These are phyloP conservation scores for Scophthalmus maximus DNA, from an alignment of 2,113 vertebrate species.

Conservation along the genomic window DNA sequence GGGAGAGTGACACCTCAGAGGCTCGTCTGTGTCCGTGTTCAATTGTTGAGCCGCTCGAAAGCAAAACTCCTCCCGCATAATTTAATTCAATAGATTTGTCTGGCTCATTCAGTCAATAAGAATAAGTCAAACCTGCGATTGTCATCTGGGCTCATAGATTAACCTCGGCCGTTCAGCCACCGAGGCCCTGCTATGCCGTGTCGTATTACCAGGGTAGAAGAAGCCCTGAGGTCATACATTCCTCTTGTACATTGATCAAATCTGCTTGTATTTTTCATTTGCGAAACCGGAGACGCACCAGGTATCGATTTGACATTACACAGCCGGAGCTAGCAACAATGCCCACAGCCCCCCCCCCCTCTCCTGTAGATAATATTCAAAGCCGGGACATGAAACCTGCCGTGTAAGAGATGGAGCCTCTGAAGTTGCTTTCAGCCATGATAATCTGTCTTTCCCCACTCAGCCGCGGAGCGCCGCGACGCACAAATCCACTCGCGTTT, in stretches of 20 bases:
- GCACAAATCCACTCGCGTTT: constrained; percentile 22
- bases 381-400: constrained; percentile 50
- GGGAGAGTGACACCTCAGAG: constrained; percentile 1
- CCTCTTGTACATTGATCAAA: constrained; percentile 76
- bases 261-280: constrained; percentile 78
- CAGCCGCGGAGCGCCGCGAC: constrained; percentile 27
- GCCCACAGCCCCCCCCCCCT: constrained; percentile 33
- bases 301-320: constrained; percentile 76
- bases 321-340: constrained; percentile 51
- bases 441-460: constrained; percentile 63
- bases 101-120: constrained; percentile 36
- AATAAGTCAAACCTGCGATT: constrained; percentile 31
- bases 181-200: constrained; percentile 33
- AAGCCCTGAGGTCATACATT: constrained; percentile 69
- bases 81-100: constrained; percentile 18
- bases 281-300: constrained; percentile 61
- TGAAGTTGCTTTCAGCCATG: constrained; percentile 45
- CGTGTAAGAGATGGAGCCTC: constrained; percentile 40
- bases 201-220: constrained; percentile 44
- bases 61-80: not conserved
- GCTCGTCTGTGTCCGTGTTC: constrained; percentile 10
- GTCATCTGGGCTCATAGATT: constrained; percentile 40
- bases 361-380: constrained; percentile 65
- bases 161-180: constrained; percentile 10
- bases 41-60: constrained; percentile 2